Conservation (phyloP, 2,797 vertebrate genomes). For the Halcyon badia region DNA sequence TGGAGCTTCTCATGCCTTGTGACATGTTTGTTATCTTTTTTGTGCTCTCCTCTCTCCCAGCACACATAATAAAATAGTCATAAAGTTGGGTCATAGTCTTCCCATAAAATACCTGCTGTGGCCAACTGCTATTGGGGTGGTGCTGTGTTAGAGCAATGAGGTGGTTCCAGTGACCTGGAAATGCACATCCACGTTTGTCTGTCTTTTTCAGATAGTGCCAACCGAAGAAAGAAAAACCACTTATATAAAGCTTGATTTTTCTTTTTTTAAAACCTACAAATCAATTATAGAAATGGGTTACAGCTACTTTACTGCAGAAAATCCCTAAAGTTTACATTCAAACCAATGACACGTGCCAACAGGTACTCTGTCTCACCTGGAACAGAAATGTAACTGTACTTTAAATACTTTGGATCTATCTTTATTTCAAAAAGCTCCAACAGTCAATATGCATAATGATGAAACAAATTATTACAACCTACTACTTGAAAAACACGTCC, state of each 20-base stretch:
- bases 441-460: background rate
- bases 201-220: background rate
- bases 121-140: rapidly evolving
- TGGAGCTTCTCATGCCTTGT: background rate
- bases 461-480: constrained; percentile 3
- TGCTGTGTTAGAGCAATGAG: background rate
- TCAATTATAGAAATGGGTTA: background rate
- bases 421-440: background rate
- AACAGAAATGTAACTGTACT: background rate
- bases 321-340: background rate
- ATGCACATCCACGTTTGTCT: background rate
- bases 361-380: background rate
- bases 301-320: background rate
- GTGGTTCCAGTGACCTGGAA: background rate
- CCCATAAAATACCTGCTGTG: rapidly evolving
- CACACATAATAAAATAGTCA: background rate
- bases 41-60: rapidly evolving
- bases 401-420: background rate
- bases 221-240: background rate
- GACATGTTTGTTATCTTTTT: background rate
- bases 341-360: background rate
- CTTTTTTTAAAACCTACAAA: background rate
- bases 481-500: background rate
- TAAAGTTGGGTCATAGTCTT: background rate
- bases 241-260: background rate